Base-by-base conservation (phyloP, 1,140 invertebrate genomes). In the Hyposmocoma kahamanoa region DNA sequence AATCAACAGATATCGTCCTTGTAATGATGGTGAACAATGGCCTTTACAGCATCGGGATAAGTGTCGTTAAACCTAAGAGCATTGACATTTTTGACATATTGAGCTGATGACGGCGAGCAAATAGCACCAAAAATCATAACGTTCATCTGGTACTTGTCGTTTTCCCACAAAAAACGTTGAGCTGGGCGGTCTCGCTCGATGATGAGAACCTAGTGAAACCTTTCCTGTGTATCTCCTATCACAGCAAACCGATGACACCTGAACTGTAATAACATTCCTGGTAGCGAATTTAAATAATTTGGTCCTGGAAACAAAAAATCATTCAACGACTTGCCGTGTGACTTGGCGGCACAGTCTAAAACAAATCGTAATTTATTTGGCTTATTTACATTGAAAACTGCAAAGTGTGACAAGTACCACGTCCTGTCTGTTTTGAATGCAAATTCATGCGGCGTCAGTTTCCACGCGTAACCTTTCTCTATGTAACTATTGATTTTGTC, bases 221-320 rank as follows among this genome's bases (percentile, higher is more conserved):
- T 76, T 19, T 68, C 72, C n/a, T 45, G 30, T 1, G 74, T 72
- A 48, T 74, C 62, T 22, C 47, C 50, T n/a, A 32, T 52, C 13
- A 67, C 48, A 8, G 59, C 72, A 3, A 59, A 45, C n/a, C 6
- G 11, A 36, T 53, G 38, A 48, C 61, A 45, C 4, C 68, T 41
- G 47, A 73, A 73, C 6, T 56, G 36, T 24, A 73, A 47, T 10
- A 73, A 26, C 34, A 56, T 42, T 1, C 43, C 22, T 20, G 48
- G 44, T 30, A 56, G 41, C 13, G 39, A 52, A 6, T 18, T 53
- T 30, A 64, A 18, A 18, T 45, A 19, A 36, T 60, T 59, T 6
- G 59, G 66, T 6, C 66, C 59, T 30, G 45, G 50, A n/a, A 58
- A 30, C 17, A 69, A 46, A 36, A 52, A 47, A 8, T 47, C 46